phyloP scores from a whole-genome alignment of 2,113 vertebrate species.

The Chlorodrepanis virens region DNA sequence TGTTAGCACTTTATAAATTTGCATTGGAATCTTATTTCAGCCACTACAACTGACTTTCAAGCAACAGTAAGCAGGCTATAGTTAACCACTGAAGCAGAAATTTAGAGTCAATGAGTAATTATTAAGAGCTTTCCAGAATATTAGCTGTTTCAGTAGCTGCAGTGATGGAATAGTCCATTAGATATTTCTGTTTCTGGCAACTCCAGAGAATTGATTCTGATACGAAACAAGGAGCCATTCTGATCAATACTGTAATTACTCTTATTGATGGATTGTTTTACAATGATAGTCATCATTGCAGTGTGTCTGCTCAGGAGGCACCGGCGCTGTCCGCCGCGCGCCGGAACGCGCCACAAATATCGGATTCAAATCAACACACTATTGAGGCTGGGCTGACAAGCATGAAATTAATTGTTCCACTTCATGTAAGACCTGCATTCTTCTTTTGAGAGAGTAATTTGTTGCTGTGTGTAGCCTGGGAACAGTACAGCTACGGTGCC shows the following conservation, averaged over 20 bases:
- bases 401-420: constrained; percentile 99
- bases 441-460: constrained; percentile 92
- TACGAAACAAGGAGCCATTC: constrained; percentile 74
- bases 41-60: constrained; percentile 71
- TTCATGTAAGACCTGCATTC: constrained; percentile 87
- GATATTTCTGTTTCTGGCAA: constrained; percentile 77
- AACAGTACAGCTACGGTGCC: constrained; percentile 43
- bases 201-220: constrained; percentile 81
- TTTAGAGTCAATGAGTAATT: constrained; percentile 81
- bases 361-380: constrained; percentile 88
- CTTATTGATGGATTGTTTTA: constrained; percentile 86
- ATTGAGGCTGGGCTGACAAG: constrained; percentile 91
- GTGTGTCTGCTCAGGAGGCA: constrained; percentile 70
- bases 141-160: constrained; percentile 76
- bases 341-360: constrained; percentile 80
- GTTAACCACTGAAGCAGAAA: constrained; percentile 76
- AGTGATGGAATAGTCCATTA: constrained; percentile 84
- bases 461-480: constrained; percentile 73
- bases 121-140: constrained; percentile 82
- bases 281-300: constrained; percentile 75
- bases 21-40: constrained; percentile 50
- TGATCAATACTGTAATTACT: constrained; percentile 87
- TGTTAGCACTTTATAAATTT: constrained; percentile 58
- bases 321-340: constrained; percentile 63
- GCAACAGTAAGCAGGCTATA: constrained; percentile 67